Evolutionary conservation across 2,888 invertebrate species (phyloP).

Genomic region (Orchesella flavescens): DNA sequence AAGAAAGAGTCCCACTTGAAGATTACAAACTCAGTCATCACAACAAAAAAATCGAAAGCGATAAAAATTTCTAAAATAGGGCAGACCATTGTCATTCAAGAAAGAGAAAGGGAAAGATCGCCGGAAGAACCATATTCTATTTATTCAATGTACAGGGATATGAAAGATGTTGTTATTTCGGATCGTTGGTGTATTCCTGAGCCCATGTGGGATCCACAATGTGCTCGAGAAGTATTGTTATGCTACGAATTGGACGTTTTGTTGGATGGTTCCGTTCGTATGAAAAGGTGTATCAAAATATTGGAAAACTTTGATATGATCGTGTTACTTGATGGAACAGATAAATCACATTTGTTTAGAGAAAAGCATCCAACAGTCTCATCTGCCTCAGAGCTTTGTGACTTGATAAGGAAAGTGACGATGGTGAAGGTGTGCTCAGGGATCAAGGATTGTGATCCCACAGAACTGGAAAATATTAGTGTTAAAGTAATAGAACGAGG

Average conservation of each 20-base stretch:
- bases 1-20: no score
- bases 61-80: no score
- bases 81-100: no score
- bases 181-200: constrained; percentile 49
- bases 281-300: constrained; percentile 41
- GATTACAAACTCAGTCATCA: no score
- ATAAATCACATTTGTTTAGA: constrained; percentile 33
- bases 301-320: constrained; percentile 42
- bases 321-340: constrained; percentile 30
- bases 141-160: constrained; percentile 16
- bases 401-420: constrained; percentile 40
- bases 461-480: constrained; percentile 24
- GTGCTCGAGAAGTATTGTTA: constrained; percentile 23
- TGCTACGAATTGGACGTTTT: constrained; percentile 41
- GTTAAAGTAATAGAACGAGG: constrained; percentile 27
- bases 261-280: constrained; percentile 37
- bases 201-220: constrained; percentile 40
- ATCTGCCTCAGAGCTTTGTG: constrained; percentile 18
- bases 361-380: constrained; percentile 36
- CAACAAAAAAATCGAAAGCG: no score
- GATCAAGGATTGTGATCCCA: constrained; percentile 25
- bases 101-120: no score
- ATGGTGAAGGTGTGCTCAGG: constrained; percentile 50
- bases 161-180: constrained; percentile 24
- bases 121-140: background rate